Conservation (phyloP, 2,113 vertebrate genomes). For the Pterophyllum scalare region DNA sequence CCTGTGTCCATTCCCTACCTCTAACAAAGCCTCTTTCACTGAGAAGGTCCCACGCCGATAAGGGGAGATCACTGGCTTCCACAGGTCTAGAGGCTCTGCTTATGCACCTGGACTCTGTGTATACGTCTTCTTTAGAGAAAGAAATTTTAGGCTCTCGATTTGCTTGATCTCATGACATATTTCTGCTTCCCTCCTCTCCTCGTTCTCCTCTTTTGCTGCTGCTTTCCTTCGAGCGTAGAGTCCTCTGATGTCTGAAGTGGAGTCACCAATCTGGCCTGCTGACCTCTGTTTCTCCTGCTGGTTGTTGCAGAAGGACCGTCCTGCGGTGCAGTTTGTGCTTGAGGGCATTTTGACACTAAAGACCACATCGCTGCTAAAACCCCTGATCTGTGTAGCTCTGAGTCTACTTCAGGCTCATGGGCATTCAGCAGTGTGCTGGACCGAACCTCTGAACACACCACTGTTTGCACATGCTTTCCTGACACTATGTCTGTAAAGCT, state of each 20-base stretch:
- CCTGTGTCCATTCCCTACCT: conserved; percentile 23
- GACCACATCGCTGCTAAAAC: not conserved
- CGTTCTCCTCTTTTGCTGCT: conserved; percentile 3
- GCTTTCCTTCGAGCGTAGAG: not conserved
- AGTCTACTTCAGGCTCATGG: not conserved
- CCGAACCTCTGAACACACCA: not conserved
- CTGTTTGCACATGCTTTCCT: not conserved
- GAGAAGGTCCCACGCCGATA: conserved; percentile 23
- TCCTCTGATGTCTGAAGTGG: conserved; percentile 40
- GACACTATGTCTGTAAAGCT: conserved; percentile 13
- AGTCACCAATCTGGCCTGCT: conserved; percentile 28
- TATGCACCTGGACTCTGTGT: fast-evolving
- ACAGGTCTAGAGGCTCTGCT: not conserved
- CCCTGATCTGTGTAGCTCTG: not conserved
- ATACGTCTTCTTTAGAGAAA: not conserved
- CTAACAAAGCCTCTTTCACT: conserved; percentile 24
- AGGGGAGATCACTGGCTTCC: not conserved
- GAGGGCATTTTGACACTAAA: not conserved
- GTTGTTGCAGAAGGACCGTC: not conserved
- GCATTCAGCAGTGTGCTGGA: not conserved
- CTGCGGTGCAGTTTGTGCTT: not conserved
- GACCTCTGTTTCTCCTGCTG: conserved; percentile 1
- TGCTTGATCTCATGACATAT: not conserved
- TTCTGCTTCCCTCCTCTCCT: conserved; percentile 29
- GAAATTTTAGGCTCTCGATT: not conserved